Evolutionary conservation across 2,888 invertebrate species (phyloP), one percentile per base, ranked within the genome.

Genomic region (Drosophila limbata): DNA sequence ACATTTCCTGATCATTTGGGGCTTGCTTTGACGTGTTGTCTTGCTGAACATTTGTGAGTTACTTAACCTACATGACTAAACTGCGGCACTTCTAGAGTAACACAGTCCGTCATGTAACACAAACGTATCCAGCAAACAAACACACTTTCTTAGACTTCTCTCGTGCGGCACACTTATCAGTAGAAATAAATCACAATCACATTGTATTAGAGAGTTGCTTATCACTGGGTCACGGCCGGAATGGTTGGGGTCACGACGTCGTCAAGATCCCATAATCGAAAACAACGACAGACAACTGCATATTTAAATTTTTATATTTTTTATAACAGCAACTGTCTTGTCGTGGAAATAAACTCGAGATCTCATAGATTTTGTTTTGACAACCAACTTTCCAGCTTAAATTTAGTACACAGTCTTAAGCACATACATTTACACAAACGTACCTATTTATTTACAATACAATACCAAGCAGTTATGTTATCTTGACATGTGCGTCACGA

Each of bases 231-330:
- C 63, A 69, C 50, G 56, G 66, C 39, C 53, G 42, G 15, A 28
- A 33, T 37, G 31, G 50, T 51, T 62, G 65, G 72, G 70, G 61
- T 75, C 52, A 65, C 39, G 92, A 69, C 84, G 92, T 89, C 82
- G 84, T 75, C 83, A 91, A 92, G 92, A 92, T 91, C 91, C 91
- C 92, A 90, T 91, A 92, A 92, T 92, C 92, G 91, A 91, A 91
- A 91, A 91, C 89, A 92, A 90, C 90, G 90, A 90, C 88, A 91
- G 92, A 89, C 92, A 92, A 91, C 89, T 90, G 91, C 89, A 73
- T 90, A 79, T 73, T 65, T 48, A 61, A 62, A 48, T 52, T 64
- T 21, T 19, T 50, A 47, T 19, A n/a, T 33, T 33, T 35, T 19
- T 51, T 0, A 11, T 10, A 75, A 10, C 40, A 90, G 89, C 91